Base-by-base conservation (phyloP, 2,888 invertebrate species). In the Eudemis profundana region DNA sequence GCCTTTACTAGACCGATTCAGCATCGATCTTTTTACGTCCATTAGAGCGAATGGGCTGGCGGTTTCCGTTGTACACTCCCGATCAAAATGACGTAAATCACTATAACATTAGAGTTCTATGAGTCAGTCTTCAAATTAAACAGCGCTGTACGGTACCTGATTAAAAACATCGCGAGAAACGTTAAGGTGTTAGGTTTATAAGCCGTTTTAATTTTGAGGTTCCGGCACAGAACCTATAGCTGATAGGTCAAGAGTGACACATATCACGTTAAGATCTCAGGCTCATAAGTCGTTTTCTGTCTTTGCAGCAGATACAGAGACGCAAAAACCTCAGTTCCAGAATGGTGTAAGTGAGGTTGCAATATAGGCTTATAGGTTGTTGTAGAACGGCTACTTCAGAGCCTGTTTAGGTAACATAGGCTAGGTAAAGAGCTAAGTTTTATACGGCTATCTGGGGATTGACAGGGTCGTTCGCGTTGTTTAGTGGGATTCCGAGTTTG, bases 41-140 rank as follows among this genome's bases (percentile, higher is more conserved):
- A 57, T 63, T 63, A 57, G 57, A 59, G 36, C 46, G 59, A 64
- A 64, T 64, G 64, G 64, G 27, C 44, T 12, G 3, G 50, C 44
- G 46, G 59, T 59, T 65, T 65, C 64, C 64, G 64, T 17, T 54
- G 12, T 21, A 21, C 4, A 2, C 17, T 46, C 46, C 21, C 21
- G 19, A 21, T 46, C 14, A 51, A 19, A 14, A 4, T n/a, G 51
- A n/a, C 51, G 3, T 51, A 14, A 36, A 36, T 21, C n/a, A n/a
- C 12, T 21, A 23, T 8, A 8, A 8, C 1, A 33, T 8, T n/a
- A n/a, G n/a, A n/a, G n/a, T n/a, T n/a, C n/a, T n/a, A n/a, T n/a
- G n/a, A n/a, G n/a, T n/a, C n/a, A n/a, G n/a, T n/a, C n/a, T n/a
- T n/a, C n/a, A n/a, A n/a, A n/a, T n/a, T n/a, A n/a, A n/a, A n/a